Conservation (phyloP, 2,113 vertebrate genomes). For the Turdus rufiventris region DNA sequence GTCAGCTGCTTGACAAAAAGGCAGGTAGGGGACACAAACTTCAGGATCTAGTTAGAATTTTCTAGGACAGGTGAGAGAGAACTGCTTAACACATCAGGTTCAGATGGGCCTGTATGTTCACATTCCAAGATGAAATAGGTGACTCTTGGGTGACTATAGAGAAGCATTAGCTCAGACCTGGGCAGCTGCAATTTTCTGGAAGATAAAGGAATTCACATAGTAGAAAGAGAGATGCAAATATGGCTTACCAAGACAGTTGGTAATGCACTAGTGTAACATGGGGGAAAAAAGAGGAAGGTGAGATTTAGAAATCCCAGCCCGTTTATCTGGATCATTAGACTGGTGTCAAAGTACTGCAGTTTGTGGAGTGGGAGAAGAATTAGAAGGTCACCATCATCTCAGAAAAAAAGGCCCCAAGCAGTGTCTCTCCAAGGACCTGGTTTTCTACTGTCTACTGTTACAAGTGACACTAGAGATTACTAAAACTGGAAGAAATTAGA, state of each 20-base stretch:
- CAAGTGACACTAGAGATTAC: background rate
- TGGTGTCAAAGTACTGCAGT: background rate
- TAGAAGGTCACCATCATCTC: background rate
- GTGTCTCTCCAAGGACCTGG: background rate
- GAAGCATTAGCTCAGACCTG: background rate
- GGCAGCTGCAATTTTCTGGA: background rate
- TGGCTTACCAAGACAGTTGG: background rate
- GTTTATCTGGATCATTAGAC: background rate
- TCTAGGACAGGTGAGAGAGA: background rate
- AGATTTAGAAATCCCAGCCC: background rate
- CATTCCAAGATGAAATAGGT: background rate
- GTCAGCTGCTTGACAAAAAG: background rate
- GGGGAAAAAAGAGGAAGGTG: accelerated
- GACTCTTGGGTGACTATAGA: background rate
- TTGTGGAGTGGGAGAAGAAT: background rate
- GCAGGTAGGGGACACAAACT: background rate
- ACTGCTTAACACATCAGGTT: background rate
- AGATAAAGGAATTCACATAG: background rate
- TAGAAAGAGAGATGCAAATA: background rate
- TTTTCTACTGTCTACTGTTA: background rate
- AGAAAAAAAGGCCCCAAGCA: background rate
- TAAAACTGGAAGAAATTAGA: constrained; percentile 9
- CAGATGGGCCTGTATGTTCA: background rate
- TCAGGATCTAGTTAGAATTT: background rate
- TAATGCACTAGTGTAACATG: background rate